A percentile compares a stretch with the other conserved stretches of the same genome.
Conservation (phyloP, 1,140 invertebrate genomes). For the Drosophila sp. region DNA sequence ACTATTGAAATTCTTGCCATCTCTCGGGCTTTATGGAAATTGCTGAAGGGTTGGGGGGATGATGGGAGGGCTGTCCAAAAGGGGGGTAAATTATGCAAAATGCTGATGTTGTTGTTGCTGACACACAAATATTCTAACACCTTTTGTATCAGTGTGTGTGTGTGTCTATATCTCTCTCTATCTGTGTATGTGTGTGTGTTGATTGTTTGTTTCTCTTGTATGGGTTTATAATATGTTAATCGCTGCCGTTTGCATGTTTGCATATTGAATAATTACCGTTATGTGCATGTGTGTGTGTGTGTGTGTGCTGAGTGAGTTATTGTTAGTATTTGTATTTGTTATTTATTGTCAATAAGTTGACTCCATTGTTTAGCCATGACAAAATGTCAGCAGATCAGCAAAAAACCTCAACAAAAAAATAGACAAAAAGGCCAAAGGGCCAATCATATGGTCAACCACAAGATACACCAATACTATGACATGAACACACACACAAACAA, state of each 20-base stretch:
- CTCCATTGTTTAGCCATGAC: conserved; percentile 38
- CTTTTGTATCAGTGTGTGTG: conserved; percentile 36
- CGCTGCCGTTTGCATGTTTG: conserved; percentile 78
- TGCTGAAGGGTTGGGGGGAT: conserved; percentile 12
- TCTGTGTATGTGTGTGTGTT: conserved; percentile 19
- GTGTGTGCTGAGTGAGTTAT: conserved; percentile 27
- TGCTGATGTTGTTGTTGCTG: conserved; percentile 30
- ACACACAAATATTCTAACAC: conserved; percentile 44
- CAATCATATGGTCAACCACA: conserved; percentile 6
- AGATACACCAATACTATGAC: conserved; percentile 11
- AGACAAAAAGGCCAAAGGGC: conserved; percentile 8
- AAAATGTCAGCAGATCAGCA: conserved; percentile 50
- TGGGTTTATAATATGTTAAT: conserved; percentile 78
- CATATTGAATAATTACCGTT: conserved; percentile 79
- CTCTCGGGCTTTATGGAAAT: conserved; percentile 64
- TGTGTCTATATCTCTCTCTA: neutral
- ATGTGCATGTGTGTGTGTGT: conserved; percentile 37
- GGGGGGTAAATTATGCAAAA: conserved; percentile 69
- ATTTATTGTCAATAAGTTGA: conserved; percentile 41
- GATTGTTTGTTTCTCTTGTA: conserved; percentile 60
- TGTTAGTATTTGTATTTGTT: conserved; percentile 40
- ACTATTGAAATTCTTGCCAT: conserved; percentile 63
- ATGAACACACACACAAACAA: conserved; percentile 8
- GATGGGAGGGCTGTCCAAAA: neutral
- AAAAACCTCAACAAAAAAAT: neutral